Base-by-base conservation (phyloP, 1,140 invertebrate genomes). In the Cataglyphis hispanica region DNA sequence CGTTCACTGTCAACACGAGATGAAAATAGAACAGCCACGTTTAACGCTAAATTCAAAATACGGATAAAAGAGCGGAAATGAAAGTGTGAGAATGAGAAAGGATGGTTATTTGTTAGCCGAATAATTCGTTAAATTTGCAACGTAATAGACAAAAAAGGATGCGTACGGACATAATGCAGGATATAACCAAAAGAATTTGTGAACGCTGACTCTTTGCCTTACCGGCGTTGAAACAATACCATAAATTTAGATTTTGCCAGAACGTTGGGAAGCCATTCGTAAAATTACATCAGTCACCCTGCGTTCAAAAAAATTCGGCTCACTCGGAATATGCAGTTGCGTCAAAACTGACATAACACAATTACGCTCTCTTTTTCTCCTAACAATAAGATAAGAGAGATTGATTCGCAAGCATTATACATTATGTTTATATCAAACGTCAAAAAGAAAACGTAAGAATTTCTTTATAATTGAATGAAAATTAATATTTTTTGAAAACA, bases 11-110 rank as follows among this genome's bases (percentile, higher is more conserved):
- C 75, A 46, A 63, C 25, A 19, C 10, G 40, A 46, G 19, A 61
- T 40, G 60, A 46, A 11, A 78, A 78, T 37, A n/a, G 61, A 50
- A 77, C 58, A 53, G 13, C n/a, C n/a, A 22, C 40, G 46, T 66
- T 78, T 66, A 78, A 13, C n/a, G 43, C 27, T 66, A 78, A 78
- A 78, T 78, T 81, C n/a, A 66, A 25, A 27, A 58, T 34, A 58
- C 16, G 34, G 66, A 58, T 27, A 50, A 56, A 40, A 72, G 34
- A 56, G 16, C 78, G 67, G 50, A 84, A 63, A 84, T 63, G 43
- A 50, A 75, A 75, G 40, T 31, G 22, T 58, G 31, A 75, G 34
- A 75, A 34, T n/a, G n/a, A 84, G 43, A 50, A 60, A 76, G 16
- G 37, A 25, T 22, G 16, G 34, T n/a, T 46, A 61, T 61, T 83